Evolutionary conservation across 2,113 vertebrate species (phyloP), one percentile per base, ranked within the genome.

Genomic region (Thalassoma bifasciatum): DNA sequence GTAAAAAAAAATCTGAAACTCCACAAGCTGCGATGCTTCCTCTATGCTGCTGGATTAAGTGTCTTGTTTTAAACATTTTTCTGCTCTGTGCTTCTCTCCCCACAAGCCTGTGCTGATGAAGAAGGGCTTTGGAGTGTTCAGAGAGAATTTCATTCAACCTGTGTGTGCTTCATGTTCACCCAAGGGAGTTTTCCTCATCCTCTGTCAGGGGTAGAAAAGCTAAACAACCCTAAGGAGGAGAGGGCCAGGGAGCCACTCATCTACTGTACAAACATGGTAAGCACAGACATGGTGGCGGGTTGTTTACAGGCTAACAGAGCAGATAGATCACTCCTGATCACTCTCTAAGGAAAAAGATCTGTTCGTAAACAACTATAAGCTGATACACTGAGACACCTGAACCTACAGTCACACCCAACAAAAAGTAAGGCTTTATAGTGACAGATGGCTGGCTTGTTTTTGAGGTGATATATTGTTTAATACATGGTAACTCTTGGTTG

Each of bases 91-190:
- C 69, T 78, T 63, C 72, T 61, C 50, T 6, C 46, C 46, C 19
- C n/a, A 79, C 62, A 86, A 86, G 88, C 51, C 70, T 36, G 64
- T 59, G 79, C 77, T 87, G 86, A 90, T 86, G 83, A 89, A 89
- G 81, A 86, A 30, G 77, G 54, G 84, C 76, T 89, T 89, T 83
- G 68, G 83, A 91, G 90, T 84, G 79, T 85, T 85, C 77, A 78
- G 66, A 86, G 78, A 84, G 84, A 80, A 89, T 91, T 89, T 86
- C 80, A 88, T 83, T 90, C 81, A 87, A 88, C 83, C 86, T 90
- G 86, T 75, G 75, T 30, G 80, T 88, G 83, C 72, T 86, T 87
- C 80, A 86, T 77, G 84, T 73, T 78, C 54, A 71, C 89, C 53
- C 67, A 44, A 54, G 84, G 77, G 84, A 72, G 23, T 82, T 81